Base-by-base conservation (phyloP, 2,113 vertebrate genomes). In the Perccottus glenii region DNA sequence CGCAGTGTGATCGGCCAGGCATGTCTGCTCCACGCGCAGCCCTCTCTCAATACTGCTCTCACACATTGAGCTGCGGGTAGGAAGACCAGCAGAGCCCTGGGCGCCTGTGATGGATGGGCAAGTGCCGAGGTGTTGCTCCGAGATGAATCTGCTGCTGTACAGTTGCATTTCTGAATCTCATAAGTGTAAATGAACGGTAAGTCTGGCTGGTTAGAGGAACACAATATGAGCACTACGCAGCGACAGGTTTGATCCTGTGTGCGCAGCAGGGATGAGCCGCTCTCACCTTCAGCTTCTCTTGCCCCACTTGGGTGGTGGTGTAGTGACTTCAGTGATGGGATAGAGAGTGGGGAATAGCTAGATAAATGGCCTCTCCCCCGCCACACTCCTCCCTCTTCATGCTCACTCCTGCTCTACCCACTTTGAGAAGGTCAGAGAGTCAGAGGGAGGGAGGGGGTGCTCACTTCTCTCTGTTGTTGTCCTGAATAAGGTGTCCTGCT, bases 341-440 rank as follows among this genome's bases (percentile, higher is more conserved):
- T 60, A 36, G 58, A 45, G 63, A 42, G 60, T 49, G 38, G 35
- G 35, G 43, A n/a, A 38, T 10, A 43, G 66, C 51, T 19, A 85
- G 87, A 91, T 90, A 84, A 85, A 91, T 88, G 83, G 85, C 77
- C 80, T 88, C 81, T 74, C 49, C 55, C 19, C 58, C n/a, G 4
- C 71, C 78, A 32, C 55, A 32, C 62, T 78, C 78, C 78, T 73
- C 77, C 79, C 75, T 64, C 73, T 52, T 46, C 62, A 75, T 55
- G 62, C 70, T 79, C 67, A 75, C 67, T 78, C 38, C 50, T 56
- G 61, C 80, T 88, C 86, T 85, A 72, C 80, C 53, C 76, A 76
- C 83, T 86, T 84, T 81, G 72, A 79, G 87, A 89, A 87, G 87
- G 81, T 83, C 85, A 84, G 69, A 73, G 70, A 79, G 75, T 83